A percentile compares a stretch with the other conserved stretches of the same genome.
phyloP scores from a whole-genome alignment of 2,113 vertebrate genomes.

The Stigmatopora nigra region DNA sequence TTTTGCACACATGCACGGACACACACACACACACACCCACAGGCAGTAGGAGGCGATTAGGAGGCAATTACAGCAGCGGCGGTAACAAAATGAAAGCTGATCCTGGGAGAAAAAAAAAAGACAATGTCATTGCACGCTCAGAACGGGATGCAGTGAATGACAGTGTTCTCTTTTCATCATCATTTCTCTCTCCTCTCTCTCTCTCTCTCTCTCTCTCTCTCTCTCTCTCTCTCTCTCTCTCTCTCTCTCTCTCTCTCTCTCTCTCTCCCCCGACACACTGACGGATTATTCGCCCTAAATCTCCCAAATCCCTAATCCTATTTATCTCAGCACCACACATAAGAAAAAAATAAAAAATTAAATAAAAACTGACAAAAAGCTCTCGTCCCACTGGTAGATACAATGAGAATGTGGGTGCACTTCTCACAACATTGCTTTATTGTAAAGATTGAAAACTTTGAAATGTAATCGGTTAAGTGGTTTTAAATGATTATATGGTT shows the following conservation, averaged over 20 bases:
- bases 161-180: constrained; percentile 60
- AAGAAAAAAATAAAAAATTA: constrained; percentile 30
- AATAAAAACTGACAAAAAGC: constrained; percentile 22
- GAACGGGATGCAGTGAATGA: constrained; percentile 54
- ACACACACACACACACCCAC: constrained; percentile 12
- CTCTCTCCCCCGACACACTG: constrained; percentile 49
- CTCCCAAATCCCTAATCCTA: constrained; percentile 70
- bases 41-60: constrained; percentile 53
- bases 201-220: no score
- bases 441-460: not conserved
- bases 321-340: constrained; percentile 64
- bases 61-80: constrained; percentile 58
- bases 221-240: no score
- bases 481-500: not conserved
- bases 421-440: not conserved
- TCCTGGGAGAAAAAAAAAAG: constrained; percentile 40
- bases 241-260: not conserved
- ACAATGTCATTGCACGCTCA: constrained; percentile 52
- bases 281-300: constrained; percentile 66
- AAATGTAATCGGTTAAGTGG: not conserved
- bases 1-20: constrained; percentile 15
- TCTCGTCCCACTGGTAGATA: constrained; percentile 52
- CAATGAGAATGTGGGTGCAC: constrained; percentile 32
- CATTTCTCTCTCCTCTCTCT: constrained; percentile 51
- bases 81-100: constrained; percentile 46